Evolutionary conservation across 2,888 invertebrate species (phyloP), one percentile per base, ranked within the genome.

Genomic region (Malthinus flaveolus): DNA sequence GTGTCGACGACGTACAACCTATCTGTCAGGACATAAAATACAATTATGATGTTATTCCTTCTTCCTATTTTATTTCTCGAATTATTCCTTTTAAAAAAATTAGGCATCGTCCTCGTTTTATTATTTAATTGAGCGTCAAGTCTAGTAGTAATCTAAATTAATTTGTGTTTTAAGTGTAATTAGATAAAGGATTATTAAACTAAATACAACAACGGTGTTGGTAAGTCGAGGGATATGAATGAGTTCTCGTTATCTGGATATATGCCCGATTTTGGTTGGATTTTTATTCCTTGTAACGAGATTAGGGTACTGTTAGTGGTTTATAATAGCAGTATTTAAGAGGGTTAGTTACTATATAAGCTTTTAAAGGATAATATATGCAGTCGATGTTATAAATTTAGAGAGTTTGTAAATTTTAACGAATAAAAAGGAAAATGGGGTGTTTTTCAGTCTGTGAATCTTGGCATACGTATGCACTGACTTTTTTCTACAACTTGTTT

Each of bases 241-340:
- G 59, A 56, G 58, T 51, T 55, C 48, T 58, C 61, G 56, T 59
- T 64, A 64, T 64, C 62, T 62, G 56, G 58, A 62, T 64, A 59
- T 64, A 56, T 64, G 55, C 57, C 47, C 59, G 61, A 66, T 65
- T 64, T 63, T 66, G 61, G 61, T 57, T 65, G 63, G 63, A 71
- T 69, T 69, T 71, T 69, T 69, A 66, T 66, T 61, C 63, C 61
- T 59, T 62, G 62, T 71, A 70, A 71, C 69, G 65, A 68, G 70
- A 70, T 70, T 71, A 69, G 65, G 65, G 66, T 64, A 64, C 61
- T 62, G 69, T 70, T 69, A 68, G 67, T 70, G 70, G 71, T 71
- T 71, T 71, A 71, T 71, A 71, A 71, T 71, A 70, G 69, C 65
- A 59, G 71, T 65, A 71, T 71, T 23, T 71, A 71, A 68, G 68